Conservation (phyloP, 2,113 vertebrate species). For the Lucifuga dentata region DNA sequence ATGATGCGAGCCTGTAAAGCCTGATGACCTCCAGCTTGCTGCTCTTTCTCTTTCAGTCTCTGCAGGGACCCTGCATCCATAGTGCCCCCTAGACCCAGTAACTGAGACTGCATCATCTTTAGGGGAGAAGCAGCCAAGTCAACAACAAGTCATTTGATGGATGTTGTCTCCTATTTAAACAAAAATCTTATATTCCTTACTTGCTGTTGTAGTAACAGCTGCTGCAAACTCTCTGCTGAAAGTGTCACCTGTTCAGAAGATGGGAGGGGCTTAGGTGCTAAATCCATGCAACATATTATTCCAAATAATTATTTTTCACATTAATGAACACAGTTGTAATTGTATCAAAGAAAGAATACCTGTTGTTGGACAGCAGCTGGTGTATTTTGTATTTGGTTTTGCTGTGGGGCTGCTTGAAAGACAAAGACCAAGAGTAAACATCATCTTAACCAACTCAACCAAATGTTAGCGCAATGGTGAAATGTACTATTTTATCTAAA, state of each 20-base stretch:
- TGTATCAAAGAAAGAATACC: constrained; percentile 71
- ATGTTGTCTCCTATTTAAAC: neutral
- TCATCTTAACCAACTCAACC: neutral
- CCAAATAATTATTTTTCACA: neutral
- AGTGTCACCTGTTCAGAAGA: constrained; percentile 50
- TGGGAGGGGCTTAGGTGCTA: neutral
- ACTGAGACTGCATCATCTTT: constrained; percentile 76
- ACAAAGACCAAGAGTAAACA: neutral
- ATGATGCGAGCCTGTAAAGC: constrained; percentile 76
- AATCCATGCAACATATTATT: neutral
- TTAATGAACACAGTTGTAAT: too few species aligned
- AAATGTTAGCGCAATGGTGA: neutral
- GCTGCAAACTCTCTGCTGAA: constrained; percentile 58
- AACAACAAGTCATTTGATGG: neutral
- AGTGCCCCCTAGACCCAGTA: constrained; percentile 55
- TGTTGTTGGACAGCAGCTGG: constrained; percentile 64
- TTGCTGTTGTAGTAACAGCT: constrained; percentile 78
- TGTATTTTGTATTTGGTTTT: constrained; percentile 39
- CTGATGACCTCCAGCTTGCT: constrained; percentile 67
- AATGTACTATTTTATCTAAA: neutral
- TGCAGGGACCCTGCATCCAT: constrained; percentile 58
- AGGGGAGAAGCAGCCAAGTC: constrained; percentile 3
- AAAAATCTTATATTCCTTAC: constrained; percentile 36
- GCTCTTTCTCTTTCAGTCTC: constrained; percentile 56
- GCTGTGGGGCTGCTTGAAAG: constrained; percentile 51